Conservation (phyloP, 2,113 vertebrate species). For the Embiotoca jacksoni region DNA sequence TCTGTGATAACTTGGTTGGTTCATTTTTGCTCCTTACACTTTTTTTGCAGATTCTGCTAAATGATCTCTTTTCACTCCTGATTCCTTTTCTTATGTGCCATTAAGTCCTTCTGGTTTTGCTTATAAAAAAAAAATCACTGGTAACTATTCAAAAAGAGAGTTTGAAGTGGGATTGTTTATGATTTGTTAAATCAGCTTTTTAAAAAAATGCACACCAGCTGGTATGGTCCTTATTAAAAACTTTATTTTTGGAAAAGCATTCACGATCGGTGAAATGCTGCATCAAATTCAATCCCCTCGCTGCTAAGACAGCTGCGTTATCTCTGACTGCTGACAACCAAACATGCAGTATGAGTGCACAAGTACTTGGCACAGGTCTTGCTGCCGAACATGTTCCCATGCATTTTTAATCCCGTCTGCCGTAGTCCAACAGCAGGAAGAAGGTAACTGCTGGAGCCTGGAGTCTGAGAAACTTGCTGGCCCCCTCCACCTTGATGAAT, state of each 20-base stretch:
- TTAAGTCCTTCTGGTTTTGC: too few species aligned
- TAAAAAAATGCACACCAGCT: background rate
- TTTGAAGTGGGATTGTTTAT: background rate
- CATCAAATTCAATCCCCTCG: background rate
- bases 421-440: slow-evolving; percentile 61
- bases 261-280: background rate
- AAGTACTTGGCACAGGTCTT: slow-evolving; percentile 27
- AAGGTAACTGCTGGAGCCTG: slow-evolving; percentile 60
- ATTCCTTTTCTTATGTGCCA: background rate
- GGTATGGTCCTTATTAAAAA: background rate
- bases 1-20: too few species aligned
- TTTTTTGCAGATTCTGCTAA: too few species aligned
- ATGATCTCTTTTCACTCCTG: too few species aligned
- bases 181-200: background rate
- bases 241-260: background rate
- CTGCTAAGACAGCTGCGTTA: slow-evolving; percentile 9
- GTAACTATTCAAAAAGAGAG: background rate
- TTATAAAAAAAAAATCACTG: background rate
- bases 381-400: slow-evolving; percentile 62
- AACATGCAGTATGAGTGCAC: slow-evolving; percentile 21
- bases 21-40: too few species aligned
- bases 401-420: slow-evolving; percentile 75
- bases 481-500: slow-evolving; percentile 76
- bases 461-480: slow-evolving; percentile 48
- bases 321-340: slow-evolving; percentile 29